phyloP scores from a whole-genome alignment of 35 echinoderm and acorn worm species.

The Holothuria glaberrima region DNA sequence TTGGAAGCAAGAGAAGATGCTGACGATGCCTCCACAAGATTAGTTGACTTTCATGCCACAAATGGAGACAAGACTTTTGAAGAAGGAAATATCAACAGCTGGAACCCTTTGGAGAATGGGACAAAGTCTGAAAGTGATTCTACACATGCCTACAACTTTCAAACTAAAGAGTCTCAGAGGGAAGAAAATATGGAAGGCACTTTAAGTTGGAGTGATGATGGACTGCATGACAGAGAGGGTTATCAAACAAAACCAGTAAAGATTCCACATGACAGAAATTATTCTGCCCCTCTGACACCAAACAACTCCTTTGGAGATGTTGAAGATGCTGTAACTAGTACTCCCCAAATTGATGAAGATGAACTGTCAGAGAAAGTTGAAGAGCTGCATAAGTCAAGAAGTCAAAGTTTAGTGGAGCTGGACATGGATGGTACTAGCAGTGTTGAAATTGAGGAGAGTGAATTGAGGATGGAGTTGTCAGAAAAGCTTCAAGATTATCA shows the following conservation, averaged over 20 bases:
- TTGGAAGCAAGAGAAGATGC: too few relatives aligned
- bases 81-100: too few relatives aligned
- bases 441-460: neutral
- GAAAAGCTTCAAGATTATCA: slow-evolving; percentile 5
- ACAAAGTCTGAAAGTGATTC: too few relatives aligned
- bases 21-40: too few relatives aligned
- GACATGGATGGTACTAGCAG: neutral
- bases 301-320: slow-evolving; percentile 46
- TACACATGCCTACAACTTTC: too few relatives aligned
- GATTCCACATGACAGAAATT: neutral
- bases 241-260: too few relatives aligned
- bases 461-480: neutral
- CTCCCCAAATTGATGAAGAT: slow-evolving; percentile 6
- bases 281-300: slow-evolving; percentile 11
- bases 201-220: too few relatives aligned
- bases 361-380: slow-evolving; percentile 39
- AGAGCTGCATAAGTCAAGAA: slow-evolving; percentile 50
- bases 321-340: neutral
- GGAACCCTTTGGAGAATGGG: too few relatives aligned
- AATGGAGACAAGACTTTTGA: too few relatives aligned
- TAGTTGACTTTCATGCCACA: too few relatives aligned
- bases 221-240: neutral
- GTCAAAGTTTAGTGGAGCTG: neutral
- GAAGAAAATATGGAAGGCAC: too few relatives aligned
- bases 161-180: too few relatives aligned